Conservation (phyloP, 30 jellyfish, hydroid and myxozoan genomes). For the Chrysaora quinquecirrha region DNA sequence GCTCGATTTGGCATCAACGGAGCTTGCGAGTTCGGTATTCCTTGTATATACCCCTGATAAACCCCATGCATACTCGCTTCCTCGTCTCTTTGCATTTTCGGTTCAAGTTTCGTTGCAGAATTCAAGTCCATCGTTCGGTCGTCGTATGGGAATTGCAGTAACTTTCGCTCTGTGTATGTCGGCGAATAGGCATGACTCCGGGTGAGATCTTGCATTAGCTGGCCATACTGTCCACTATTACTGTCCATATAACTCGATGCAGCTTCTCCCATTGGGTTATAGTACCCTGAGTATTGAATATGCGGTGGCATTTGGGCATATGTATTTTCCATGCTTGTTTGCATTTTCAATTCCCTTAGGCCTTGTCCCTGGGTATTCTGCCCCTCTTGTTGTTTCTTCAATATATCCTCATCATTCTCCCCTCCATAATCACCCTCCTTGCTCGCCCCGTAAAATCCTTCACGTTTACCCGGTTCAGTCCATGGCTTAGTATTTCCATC, state of each 20-base stretch:
- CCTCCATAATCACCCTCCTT: neutral
- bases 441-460: neutral
- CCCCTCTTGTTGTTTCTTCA: too few relatives aligned
- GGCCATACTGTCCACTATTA: too few relatives aligned
- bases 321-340: neutral
- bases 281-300: slow-evolving; percentile 38
- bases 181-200: slow-evolving; percentile 30
- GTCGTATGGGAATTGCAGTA: slow-evolving; percentile 63
- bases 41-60: slow-evolving; percentile 42
- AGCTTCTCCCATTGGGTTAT: slow-evolving; percentile 38
- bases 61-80: slow-evolving; percentile 26
- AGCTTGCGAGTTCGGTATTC: neutral
- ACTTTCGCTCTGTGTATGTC: slow-evolving; percentile 26
- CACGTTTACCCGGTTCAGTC: neutral
- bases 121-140: slow-evolving; percentile 26
- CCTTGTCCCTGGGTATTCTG: too few relatives aligned
- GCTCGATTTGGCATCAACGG: slow-evolving; percentile 23
- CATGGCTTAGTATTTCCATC: neutral
- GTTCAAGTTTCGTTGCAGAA: too few relatives aligned
- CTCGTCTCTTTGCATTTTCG: slow-evolving; percentile 21
- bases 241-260: slow-evolving; percentile 33
- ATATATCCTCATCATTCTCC: neutral
- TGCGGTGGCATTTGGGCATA: slow-evolving; percentile 1
- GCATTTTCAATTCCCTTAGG: too few relatives aligned
- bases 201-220: slow-evolving; percentile 24